Evolutionary conservation across 64 coral and sea anemone species (phyloP).

Genomic region (Actinia equina): DNA sequence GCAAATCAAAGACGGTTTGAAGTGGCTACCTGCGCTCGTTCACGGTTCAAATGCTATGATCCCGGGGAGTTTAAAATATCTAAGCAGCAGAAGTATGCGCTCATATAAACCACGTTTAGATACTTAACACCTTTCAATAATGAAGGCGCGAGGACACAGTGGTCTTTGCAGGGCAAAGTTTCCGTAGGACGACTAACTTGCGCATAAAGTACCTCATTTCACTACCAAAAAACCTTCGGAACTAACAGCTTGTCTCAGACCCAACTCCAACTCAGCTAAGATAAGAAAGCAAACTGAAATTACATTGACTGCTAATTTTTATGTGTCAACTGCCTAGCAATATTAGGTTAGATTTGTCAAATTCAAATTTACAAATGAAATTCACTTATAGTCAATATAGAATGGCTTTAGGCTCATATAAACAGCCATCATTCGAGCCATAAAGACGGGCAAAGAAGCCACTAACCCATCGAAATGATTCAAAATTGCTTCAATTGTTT

Average conservation of each 20-base stretch:
- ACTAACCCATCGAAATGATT: constrained; percentile 81
- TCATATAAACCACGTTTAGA: constrained; percentile 49
- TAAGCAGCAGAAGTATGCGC: constrained; percentile 40
- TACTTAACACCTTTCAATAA: constrained; percentile 71
- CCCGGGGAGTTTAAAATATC: constrained; percentile 14
- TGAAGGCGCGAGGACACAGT: constrained; percentile 4
- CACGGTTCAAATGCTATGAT: constrained; percentile 7
- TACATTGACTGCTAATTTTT: constrained; percentile 87
- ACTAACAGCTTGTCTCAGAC: not conserved
- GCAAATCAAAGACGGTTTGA: not conserved
- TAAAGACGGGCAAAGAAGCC: constrained; percentile 56
- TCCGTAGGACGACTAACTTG: not conserved
- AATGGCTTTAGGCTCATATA: constrained; percentile 21
- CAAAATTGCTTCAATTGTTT: constrained; percentile 71
- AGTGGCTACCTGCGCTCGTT: not conserved
- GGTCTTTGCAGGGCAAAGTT: not conserved
- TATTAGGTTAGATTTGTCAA: constrained; percentile 94
- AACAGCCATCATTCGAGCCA: not conserved
- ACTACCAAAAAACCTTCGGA: not conserved
- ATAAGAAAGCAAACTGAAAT: constrained; percentile 35
- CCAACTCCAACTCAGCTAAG: not conserved
- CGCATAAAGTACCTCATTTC: not conserved
- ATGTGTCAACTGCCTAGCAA: constrained; percentile 83
- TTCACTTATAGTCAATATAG: constrained; percentile 56
- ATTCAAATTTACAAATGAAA: constrained; percentile 87